Conservation (phyloP, 2,888 invertebrate genomes). For the Stomorhina lunata region DNA sequence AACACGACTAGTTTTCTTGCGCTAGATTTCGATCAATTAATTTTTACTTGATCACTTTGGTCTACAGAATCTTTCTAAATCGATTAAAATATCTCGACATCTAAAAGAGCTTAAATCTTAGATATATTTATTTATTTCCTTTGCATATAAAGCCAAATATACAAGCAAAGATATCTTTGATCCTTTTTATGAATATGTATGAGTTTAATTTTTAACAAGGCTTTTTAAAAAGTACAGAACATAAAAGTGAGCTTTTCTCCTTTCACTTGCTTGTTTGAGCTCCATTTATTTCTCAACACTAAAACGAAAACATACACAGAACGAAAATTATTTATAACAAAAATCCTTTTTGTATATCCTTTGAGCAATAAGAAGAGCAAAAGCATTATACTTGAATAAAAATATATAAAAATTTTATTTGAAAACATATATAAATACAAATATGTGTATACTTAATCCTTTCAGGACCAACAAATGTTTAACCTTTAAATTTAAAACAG, state of each 20-base stretch:
- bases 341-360: slow-evolving; percentile 9
- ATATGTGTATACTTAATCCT: neutral
- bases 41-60: too few species aligned
- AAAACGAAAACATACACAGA: neutral
- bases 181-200: neutral
- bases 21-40: too few species aligned
- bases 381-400: neutral
- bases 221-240: neutral
- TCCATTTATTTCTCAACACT: neutral
- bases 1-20: too few species aligned
- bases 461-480: too few species aligned
- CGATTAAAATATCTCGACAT: too few species aligned
- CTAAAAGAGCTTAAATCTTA: too few species aligned
- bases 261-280: neutral
- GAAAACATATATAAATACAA: neutral
- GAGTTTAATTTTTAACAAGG: neutral
- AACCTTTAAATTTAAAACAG: too few species aligned
- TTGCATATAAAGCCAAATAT: too few species aligned
- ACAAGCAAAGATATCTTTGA: too few species aligned
- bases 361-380: neutral
- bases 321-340: neutral
- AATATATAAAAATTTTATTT: neutral
- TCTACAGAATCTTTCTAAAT: too few species aligned
- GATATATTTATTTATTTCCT: too few species aligned
- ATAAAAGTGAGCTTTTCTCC: neutral